Evolutionary conservation across 2,113 vertebrate genomes (phyloP), one percentile per base, ranked within the genome.

Genomic region (Girardinichthys multiradiatus): DNA sequence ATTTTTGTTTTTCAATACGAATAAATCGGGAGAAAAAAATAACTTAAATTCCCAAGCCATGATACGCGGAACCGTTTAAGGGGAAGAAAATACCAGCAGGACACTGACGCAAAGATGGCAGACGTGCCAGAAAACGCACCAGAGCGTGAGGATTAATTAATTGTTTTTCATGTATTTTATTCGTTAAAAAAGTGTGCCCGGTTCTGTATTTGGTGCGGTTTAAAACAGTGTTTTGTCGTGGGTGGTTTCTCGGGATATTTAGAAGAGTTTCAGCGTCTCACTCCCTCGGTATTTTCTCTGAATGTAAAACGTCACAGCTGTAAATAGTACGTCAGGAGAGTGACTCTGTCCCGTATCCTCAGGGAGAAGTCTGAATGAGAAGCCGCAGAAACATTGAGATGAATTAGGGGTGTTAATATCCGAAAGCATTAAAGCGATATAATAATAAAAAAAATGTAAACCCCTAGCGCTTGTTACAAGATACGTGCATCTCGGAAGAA

Each of bases 1-100:
- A 6, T 54, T n/a, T n/a, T n/a, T 9, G 5, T 54, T 54, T 54
- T 54, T 54, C 2, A 24, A 6, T 24, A 6, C 24, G n/a, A 54
- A 3, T 0, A 54, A n/a, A 54, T 10, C 1, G 24, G 24, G n/a
- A 54, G 3, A 54, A 10, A 10, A n/a, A n/a, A n/a, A n/a, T n/a
- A n/a, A n/a, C n/a, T n/a, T n/a, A n/a, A n/a, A n/a, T 2, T n/a
- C 10, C 3, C 48, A 3, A 1, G 6, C 10, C 37, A 10, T 39
- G 2, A 2, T 10, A 8, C 9, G 8, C 73, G 5, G 96, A 96
- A 94, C 95, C 68, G 67, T 93, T 4, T 1, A 51, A 77, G 70
- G 64, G 90, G 77, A 85, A 27, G 39, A 35, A 24, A 59, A 0
- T 84, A 12, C 19, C 6, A 1, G 27, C 4, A 10, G 90, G 62